Conservation (phyloP, 2,888 invertebrate genomes). For the Pyrgus malvae region DNA sequence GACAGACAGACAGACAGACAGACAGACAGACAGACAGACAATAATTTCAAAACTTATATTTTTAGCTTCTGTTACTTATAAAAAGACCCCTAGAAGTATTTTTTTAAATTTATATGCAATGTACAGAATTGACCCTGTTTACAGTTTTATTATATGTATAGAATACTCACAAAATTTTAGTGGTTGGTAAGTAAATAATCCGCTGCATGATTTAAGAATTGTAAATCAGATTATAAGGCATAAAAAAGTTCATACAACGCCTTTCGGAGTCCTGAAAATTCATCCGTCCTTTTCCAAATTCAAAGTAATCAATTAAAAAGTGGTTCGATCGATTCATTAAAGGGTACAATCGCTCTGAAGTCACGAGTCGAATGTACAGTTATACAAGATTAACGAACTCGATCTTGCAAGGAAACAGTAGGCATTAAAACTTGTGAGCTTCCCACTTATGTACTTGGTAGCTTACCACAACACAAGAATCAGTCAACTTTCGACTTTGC, state of each 20-base stretch:
- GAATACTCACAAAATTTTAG: too few species aligned
- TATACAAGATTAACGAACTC: constrained; percentile 29
- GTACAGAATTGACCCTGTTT: too few species aligned
- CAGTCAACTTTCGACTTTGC: background rate
- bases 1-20: too few species aligned
- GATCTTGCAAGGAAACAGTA: constrained; percentile 26
- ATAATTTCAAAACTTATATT: too few species aligned
- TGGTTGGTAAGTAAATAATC: too few species aligned
- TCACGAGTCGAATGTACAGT: constrained; percentile 26
- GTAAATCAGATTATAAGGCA: too few species aligned
- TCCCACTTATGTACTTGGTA: background rate
- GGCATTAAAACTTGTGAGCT: constrained; percentile 15
- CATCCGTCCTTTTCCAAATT: constrained; percentile 1
- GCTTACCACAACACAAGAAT: background rate
- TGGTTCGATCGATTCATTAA: constrained; percentile 25
- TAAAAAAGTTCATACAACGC: background rate
- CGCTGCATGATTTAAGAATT: too few species aligned
- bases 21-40: too few species aligned
- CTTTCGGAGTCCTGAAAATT: background rate
- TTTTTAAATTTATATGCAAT: too few species aligned
- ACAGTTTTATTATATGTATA: too few species aligned
- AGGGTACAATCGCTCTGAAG: constrained; percentile 19
- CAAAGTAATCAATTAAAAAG: constrained; percentile 29
- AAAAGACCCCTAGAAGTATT: too few species aligned
- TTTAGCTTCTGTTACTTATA: too few species aligned